Conservation (phyloP, 2,113 vertebrate species). For the Otis tarda region DNA sequence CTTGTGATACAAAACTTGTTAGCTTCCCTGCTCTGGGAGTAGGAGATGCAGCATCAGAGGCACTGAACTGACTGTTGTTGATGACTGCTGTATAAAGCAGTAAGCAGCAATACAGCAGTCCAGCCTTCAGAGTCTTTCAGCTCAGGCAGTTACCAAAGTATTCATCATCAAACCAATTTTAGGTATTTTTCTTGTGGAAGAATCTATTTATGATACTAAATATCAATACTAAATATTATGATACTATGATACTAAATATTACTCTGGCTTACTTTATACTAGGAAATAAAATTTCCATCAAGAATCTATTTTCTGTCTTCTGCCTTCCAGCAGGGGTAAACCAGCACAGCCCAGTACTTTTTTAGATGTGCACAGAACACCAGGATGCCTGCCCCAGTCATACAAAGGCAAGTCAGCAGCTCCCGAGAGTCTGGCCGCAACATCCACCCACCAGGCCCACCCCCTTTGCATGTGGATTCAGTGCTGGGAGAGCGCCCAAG, state of each 20-base stretch:
- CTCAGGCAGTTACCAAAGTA: neutral
- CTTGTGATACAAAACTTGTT: neutral
- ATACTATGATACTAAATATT: neutral
- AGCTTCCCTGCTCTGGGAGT: neutral
- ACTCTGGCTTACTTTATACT: neutral
- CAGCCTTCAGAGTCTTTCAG: neutral
- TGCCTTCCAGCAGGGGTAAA: neutral
- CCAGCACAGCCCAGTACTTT: neutral
- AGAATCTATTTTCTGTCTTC: neutral
- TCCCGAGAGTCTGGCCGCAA: neutral
- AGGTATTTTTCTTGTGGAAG: neutral
- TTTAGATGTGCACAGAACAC: neutral
- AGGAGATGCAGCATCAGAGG: neutral
- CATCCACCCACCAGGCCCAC: neutral
- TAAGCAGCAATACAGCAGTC: neutral
- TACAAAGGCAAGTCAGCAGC: neutral
- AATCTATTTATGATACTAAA: neutral
- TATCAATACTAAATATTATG: neutral
- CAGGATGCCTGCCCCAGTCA: neutral
- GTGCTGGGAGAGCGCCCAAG: neutral
- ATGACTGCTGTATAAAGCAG: neutral
- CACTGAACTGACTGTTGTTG: neutral
- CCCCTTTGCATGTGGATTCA: fast-evolving
- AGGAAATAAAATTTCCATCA: neutral
- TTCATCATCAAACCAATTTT: neutral